Evolutionary conservation across 2,888 invertebrate genomes (phyloP).

Genomic region (Blastobasis lacticolella): DNA sequence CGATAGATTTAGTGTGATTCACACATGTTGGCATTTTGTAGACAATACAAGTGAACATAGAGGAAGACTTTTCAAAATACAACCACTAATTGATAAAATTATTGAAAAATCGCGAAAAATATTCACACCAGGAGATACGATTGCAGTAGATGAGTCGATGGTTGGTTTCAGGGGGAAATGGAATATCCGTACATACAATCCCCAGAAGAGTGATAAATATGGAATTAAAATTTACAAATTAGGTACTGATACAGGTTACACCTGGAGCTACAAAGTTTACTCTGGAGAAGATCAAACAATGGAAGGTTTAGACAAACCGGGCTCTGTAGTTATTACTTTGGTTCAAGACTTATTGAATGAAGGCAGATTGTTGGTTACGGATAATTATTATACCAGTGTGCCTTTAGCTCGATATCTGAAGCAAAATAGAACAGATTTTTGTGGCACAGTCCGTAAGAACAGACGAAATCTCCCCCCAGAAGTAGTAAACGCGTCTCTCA

Average conservation of each 20-base stretch:
- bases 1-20: constrained; percentile 13
- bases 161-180: constrained; percentile 15
- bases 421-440: constrained; percentile 1
- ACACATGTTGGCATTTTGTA: constrained; percentile 18
- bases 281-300: constrained; percentile 8
- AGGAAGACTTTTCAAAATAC: constrained; percentile 16
- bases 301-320: constrained; percentile 11
- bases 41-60: constrained; percentile 14
- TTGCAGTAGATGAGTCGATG: constrained; percentile 19
- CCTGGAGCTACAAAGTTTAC: constrained; percentile 12
- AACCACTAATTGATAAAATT: constrained; percentile 14
- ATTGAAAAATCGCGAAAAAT: constrained; percentile 13
- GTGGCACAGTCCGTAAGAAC: constrained; percentile 13
- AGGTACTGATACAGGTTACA: constrained; percentile 8
- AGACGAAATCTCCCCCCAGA: constrained; percentile 12
- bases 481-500: constrained; percentile 12
- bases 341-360: constrained; percentile 9
- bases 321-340: constrained; percentile 12
- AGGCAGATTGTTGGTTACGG: constrained; percentile 7
- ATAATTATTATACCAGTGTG: constrained; percentile 5
- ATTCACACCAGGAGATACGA: constrained; percentile 10
- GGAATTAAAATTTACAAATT: constrained; percentile 17
- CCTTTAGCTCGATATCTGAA: constrained; percentile 3
- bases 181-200: constrained; percentile 15
- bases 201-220: constrained; percentile 17